Percentiles rank a stretch among this genome's conserved stretches.
These are phyloP conservation scores for Sceliomorpha sp. DNA, from an alignment of 2,888 invertebrate species.

Conservation along the genomic window DNA sequence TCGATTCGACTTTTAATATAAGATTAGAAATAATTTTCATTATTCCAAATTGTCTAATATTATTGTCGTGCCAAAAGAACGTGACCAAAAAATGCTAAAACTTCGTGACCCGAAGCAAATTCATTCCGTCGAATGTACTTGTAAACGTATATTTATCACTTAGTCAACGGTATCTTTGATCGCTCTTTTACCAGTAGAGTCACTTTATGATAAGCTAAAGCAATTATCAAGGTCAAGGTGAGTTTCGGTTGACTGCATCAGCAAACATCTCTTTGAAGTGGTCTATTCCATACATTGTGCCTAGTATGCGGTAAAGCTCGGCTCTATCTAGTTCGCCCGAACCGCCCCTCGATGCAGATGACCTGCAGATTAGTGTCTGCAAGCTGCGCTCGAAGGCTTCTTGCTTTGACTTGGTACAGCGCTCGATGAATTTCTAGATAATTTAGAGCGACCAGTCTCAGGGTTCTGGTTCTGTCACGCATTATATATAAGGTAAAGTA, in stretches of 20 bases:
- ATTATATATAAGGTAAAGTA: conserved; percentile 31
- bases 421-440: conserved; percentile 63
- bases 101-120: too few species aligned
- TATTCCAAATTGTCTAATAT: too few species aligned
- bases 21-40: too few species aligned
- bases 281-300: conserved; percentile 43
- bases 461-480: conserved; percentile 42
- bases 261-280: conserved; percentile 50
- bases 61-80: too few species aligned
- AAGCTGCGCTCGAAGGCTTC: conserved; percentile 58
- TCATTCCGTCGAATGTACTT: too few species aligned
- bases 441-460: conserved; percentile 60
- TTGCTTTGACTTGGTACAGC: conserved; percentile 64
- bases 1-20: too few species aligned
- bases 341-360: conserved; percentile 64
- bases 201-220: too few species aligned
- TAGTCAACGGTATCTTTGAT: too few species aligned
- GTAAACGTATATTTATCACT: too few species aligned
- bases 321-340: conserved; percentile 42
- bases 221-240: conserved; percentile 23
- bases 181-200: too few species aligned
- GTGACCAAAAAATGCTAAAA: too few species aligned
- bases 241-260: conserved; percentile 32
- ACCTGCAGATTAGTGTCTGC: conserved; percentile 66
- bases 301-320: conserved; percentile 28